These are phyloP conservation scores for Ceryle rudis DNA, from an alignment of 2,797 vertebrate genomes.

Conservation along the genomic window DNA sequence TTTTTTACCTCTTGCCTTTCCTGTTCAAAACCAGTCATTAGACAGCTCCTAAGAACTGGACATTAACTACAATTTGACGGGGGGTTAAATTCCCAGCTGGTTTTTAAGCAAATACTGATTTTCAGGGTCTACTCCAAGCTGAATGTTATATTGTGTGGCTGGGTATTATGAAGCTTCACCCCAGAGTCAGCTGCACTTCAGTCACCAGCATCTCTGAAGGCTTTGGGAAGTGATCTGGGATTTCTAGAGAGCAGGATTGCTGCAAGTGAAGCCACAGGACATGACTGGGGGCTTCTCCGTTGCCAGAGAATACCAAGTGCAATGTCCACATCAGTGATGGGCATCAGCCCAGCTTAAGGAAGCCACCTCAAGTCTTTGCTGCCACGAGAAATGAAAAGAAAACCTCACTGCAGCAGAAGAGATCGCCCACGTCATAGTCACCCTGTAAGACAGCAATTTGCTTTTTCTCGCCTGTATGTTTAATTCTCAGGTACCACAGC, in stretches of 20 bases:
- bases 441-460: neutral
- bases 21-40: neutral
- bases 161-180: neutral
- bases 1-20: neutral
- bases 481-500: neutral
- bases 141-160: accelerated
- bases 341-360: neutral
- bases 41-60: neutral
- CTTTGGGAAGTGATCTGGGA: neutral
- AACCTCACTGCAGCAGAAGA: neutral
- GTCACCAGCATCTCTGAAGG: neutral
- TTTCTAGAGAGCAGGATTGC: neutral
- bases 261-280: accelerated
- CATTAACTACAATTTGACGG: neutral
- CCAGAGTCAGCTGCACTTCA: accelerated
- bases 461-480: neutral
- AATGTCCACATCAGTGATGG: neutral
- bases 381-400: neutral
- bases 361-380: neutral
- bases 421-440: accelerated
- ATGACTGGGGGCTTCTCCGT: neutral
- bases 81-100: neutral
- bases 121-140: neutral
- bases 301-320: neutral
- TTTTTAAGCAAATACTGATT: neutral